phyloP scores from a whole-genome alignment of 2,113 vertebrate species.

The Acanthochromis polyacanthus region DNA sequence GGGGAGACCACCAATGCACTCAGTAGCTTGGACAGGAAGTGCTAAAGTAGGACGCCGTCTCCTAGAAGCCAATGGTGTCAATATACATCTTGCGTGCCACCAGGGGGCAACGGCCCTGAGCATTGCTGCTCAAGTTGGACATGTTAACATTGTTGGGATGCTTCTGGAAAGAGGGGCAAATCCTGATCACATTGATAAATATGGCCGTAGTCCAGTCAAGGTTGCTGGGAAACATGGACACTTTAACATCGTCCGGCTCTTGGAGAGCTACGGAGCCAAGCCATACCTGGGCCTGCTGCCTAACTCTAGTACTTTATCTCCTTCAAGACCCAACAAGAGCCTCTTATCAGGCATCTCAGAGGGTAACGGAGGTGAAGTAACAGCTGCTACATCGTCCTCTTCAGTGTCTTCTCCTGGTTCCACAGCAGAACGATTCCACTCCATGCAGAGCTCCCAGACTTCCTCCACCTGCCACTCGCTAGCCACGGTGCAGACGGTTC shows the following conservation, averaged over 20 bases:
- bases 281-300: constrained; percentile 69
- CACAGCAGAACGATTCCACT: constrained; percentile 81
- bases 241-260: constrained; percentile 77
- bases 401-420: constrained; percentile 81
- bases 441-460: constrained; percentile 83
- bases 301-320: constrained; percentile 52
- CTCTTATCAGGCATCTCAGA: constrained; percentile 62
- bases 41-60: constrained; percentile 72
- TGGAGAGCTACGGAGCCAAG: constrained; percentile 82
- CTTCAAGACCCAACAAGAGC: constrained; percentile 56
- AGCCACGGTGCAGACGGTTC: constrained; percentile 84
- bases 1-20: constrained; percentile 84
- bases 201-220: constrained; percentile 83
- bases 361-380: constrained; percentile 53
- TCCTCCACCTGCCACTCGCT: constrained; percentile 85
- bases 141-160: constrained; percentile 78
- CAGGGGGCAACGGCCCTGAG: constrained; percentile 87
- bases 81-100: constrained; percentile 82
- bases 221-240: constrained; percentile 84
- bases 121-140: constrained; percentile 86
- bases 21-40: constrained; percentile 86
- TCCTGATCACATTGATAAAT: constrained; percentile 82
- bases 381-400: constrained; percentile 70
- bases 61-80: constrained; percentile 67
- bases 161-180: constrained; percentile 84